Percentiles rank a stretch among this genome's conserved stretches.
phyloP scores from a whole-genome alignment of 1,140 invertebrate species.

The Sycophila sp. region DNA sequence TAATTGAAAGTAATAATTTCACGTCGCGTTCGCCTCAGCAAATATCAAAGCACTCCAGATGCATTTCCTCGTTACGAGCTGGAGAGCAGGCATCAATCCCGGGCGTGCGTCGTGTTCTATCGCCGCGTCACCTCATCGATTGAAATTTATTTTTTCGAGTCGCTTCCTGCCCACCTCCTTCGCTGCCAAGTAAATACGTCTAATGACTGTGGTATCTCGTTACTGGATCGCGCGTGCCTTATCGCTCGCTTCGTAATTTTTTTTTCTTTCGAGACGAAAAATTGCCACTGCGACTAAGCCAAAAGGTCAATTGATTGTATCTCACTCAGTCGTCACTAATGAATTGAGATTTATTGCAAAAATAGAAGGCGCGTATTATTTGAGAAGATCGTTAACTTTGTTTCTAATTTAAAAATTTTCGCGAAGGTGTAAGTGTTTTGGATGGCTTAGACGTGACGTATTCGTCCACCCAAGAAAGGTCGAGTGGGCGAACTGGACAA shows the following conservation, averaged over 20 bases:
- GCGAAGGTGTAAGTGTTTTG: background rate
- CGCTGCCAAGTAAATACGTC: conserved; percentile 20
- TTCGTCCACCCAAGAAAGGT: too few species aligned
- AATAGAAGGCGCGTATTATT: too few species aligned
- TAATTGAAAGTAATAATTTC: too few species aligned
- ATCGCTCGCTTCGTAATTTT: background rate
- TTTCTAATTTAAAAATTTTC: background rate
- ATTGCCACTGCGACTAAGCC: background rate
- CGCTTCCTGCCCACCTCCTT: background rate
- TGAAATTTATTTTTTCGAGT: background rate
- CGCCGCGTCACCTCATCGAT: conserved; percentile 39
- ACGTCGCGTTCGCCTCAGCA: too few species aligned
- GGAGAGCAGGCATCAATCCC: background rate
- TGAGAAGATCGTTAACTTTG: too few species aligned
- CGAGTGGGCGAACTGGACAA: too few species aligned
- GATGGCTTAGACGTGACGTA: too few species aligned
- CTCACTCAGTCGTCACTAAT: background rate
- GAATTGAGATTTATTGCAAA: too few species aligned
- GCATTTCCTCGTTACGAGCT: background rate
- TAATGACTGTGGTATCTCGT: conserved; percentile 61
- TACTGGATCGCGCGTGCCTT: conserved; percentile 48
- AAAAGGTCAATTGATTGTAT: background rate
- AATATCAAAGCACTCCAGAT: too few species aligned
- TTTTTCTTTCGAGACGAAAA: too few species aligned
- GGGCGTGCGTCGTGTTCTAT: conserved; percentile 54